Conservation (phyloP, 2,797 vertebrate genomes). For the Anolis apletophallus region DNA sequence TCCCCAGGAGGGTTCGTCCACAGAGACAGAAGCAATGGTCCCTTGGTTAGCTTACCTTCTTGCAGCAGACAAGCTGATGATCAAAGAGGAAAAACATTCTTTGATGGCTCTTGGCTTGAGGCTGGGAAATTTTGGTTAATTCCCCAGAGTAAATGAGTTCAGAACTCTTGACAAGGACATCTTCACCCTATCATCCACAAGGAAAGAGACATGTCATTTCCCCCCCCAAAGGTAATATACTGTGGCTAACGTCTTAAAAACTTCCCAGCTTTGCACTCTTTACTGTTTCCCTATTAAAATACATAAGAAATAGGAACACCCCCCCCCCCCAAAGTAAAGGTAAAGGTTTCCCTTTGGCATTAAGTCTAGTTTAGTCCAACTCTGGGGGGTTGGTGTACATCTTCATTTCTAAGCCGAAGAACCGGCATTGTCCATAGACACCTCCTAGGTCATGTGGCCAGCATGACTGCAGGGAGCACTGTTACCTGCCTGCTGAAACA, state of each 20-base stretch:
- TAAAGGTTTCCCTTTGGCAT: no score
- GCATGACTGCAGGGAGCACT: no score
- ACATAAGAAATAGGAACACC: neutral
- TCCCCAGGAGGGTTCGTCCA: neutral
- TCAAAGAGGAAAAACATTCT: slow-evolving; percentile 97
- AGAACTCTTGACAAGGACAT: slow-evolving; percentile 91
- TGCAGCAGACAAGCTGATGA: slow-evolving; percentile 96
- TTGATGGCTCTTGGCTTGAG: slow-evolving; percentile 93
- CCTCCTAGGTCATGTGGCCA: no score
- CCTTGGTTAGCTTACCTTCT: slow-evolving; percentile 84
- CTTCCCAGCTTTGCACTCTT: neutral
- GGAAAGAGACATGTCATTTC: slow-evolving; percentile 47
- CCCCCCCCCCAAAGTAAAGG: no score
- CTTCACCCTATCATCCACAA: slow-evolving; percentile 86
- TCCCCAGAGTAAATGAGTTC: slow-evolving; percentile 96
- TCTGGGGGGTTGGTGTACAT: no score
- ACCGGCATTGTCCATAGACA: no score
- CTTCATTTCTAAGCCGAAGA: no score
- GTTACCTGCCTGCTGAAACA: no score
- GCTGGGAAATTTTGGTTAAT: slow-evolving; percentile 90
- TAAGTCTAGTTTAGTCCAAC: no score
- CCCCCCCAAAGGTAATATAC: neutral
- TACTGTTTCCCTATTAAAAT: neutral
- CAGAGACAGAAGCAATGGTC: neutral
- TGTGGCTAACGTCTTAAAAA: rapidly evolving